These are phyloP conservation scores for Myotis daubentonii DNA, from an alignment of 2,797 vertebrate species.

Conservation along the genomic window DNA sequence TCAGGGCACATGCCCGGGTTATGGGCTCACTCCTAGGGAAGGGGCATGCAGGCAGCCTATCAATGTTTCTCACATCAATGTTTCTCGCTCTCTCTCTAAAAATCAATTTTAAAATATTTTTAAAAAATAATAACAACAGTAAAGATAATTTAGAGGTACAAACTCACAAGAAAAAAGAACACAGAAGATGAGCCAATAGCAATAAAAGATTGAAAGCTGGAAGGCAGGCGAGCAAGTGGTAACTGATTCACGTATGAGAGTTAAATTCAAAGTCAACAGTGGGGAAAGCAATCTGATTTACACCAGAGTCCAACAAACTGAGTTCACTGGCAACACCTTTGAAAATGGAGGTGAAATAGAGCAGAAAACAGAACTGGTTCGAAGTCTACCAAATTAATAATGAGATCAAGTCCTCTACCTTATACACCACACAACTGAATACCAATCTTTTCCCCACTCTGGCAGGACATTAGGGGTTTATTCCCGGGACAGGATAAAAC, in stretches of 20 bases:
- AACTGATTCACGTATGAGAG: neutral
- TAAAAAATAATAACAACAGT: neutral
- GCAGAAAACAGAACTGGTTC: slow-evolving; percentile 31
- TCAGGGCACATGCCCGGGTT: too few relatives aligned
- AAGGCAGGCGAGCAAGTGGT: neutral
- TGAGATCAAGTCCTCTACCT: neutral
- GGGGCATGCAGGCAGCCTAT: too few relatives aligned
- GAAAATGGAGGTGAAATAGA: neutral
- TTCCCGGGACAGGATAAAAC: neutral
- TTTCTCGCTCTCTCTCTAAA: too few relatives aligned
- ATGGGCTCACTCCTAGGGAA: too few relatives aligned
- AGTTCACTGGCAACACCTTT: neutral
- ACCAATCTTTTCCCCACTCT: neutral
- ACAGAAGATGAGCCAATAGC: neutral
- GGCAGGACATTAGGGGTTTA: neutral
- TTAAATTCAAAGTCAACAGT: neutral
- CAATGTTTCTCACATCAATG: too few relatives aligned
- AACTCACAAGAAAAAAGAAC: neutral
- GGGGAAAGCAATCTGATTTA: neutral
- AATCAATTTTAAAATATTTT: too few relatives aligned
- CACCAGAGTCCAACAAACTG: neutral
- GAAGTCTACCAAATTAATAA: slow-evolving; percentile 34
- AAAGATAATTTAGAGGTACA: slow-evolving; percentile 41
- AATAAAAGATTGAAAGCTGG: neutral
- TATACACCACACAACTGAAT: neutral